Evolutionary conservation across 2,888 invertebrate species (phyloP), one percentile per base, ranked within the genome.

Genomic region (Bellardia bayeri): DNA sequence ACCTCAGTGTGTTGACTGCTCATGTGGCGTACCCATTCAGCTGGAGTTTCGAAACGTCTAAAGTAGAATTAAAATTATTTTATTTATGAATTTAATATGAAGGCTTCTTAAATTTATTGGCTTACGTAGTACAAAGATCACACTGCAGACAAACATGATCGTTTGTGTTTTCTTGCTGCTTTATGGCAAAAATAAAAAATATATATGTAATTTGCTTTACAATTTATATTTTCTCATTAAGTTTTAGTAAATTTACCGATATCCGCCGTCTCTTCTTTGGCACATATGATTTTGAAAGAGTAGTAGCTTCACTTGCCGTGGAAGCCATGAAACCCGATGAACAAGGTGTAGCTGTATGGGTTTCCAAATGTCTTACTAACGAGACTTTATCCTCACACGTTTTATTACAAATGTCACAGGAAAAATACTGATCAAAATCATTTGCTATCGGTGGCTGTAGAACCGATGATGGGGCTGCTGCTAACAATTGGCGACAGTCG

Each of bases 1-100:
- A 95, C 94, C 92, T 97, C 97, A 0, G 97, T 97, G 93, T 97
- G 97, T 49, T 96, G 96, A 91, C 95, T 96, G 92, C 97, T 97
- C 91, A 97, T 96, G 91, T 97, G 97, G 5, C 97, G 96, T 66
- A 97, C 97, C 97, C 97, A 97, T 93, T 97, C 97, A 30, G 96
- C 97, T 0, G 97, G 97, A 86, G 97, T 97, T 64, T 96, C 95
- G 94, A 96, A 96, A 89, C 95, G 92, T 79, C 94, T 94, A 69
- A 54, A 85, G 69, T 85, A 30, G 14, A 33, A 58, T 3, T n/a
- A 7, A n/a, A 51, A 51, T n/a, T 1, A 37, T 37, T 4, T 37
- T 33, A 33, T 33, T 33, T 14, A 58, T 30, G 11, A 58, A 30
- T 63, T 23, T 33, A 8, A n/a, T 42, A 4, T 33, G 23, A 13